Base-by-base conservation (phyloP, 2,113 vertebrate genomes). In the Siniperca chuatsi region DNA sequence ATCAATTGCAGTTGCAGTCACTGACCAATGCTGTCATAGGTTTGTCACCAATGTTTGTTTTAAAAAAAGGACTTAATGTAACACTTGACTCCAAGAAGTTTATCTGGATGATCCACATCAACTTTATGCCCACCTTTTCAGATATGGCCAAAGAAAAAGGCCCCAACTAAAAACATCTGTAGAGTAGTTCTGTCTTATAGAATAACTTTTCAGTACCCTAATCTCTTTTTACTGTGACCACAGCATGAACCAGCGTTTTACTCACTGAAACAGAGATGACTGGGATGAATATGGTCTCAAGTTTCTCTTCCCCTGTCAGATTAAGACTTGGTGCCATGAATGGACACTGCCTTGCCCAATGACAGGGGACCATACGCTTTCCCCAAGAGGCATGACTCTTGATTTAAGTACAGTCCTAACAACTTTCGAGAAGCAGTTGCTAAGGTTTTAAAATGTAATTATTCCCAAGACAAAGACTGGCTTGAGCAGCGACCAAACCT, bases 181-280 rank as follows among this genome's bases (percentile, higher is more conserved):
- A 0, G 6, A 1, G 37, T 3, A 57, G 61, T 61, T 40, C 18
- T 18, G 0, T 54, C 9, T 37, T 23, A 4, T 33, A 40, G 4
- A 40, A 18, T 4, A 33, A 40, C 8, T 16, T 16, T 25, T 15
- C 9, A 76, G 1, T 6, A 25, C 0, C 12, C 7, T 2, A 62
- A 48, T 68, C 0, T 55, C 7, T n/a, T 18, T 55, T 46, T 25
- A 54, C 5, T 92, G 92, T 94, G 79, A 11, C 88, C 90, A 94
- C 18, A 88, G 91, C 90, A 94, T 94, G 94, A 94, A 94, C 87
- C 93, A 94, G 93, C 91, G 92, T 91, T 46, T 87, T 18, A 33
- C 90, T 92, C 93, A 94, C 86, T 93, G 25, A 87, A 67, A 15
- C 70, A 86, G 91, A 94, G 91, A 58, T 46, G 90, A 87, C 93